Base-by-base conservation (phyloP, 2,113 vertebrate species). In the Ornithorhynchus anatinus region DNA sequence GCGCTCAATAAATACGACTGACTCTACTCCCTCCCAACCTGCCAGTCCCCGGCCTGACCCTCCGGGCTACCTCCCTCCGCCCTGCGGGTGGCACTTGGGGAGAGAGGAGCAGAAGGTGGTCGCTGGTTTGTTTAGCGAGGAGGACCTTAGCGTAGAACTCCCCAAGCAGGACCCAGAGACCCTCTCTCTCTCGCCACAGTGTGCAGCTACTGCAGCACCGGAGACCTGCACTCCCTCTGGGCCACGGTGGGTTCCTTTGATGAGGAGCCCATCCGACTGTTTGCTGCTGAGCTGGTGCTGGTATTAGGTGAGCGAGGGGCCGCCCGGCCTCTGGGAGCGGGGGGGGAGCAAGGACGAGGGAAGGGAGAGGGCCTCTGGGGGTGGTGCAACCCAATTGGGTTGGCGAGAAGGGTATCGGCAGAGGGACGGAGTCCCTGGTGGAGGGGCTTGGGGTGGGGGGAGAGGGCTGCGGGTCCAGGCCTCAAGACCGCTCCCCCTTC, bases 201-300 rank as follows among this genome's bases (percentile, higher is more conserved):
- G 96, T 97, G 95, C 69, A 95, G 95, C 65, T 98, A 98, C 91
- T 98, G 94, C 90, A 94, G 95, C 80, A 95, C 94, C 0, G 96
- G 96, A 48, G 96, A 98, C 82, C 92, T 99, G 48, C 92, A 96
- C 59, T 94, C 95, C 1, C 93, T 97, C 78, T 99, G 97, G 97
- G 90, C 92, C 3, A 75, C 95, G n/a, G 92, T 92, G 2, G 95
- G 95, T 29, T 77, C 88, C 57, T 92, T 98, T 43, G 75, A 89
- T 1, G 96, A 98, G 85, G 89, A 92, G 73, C 93, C 91, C 0
- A 78, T 96, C 29, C 94, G 93, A 60, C 92, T 98, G n/a, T 98
- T 98, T 31, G 97, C 95, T 1, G 95, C 96, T 0, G 97, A 99
- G 69, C 74, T 99, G 81, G 93, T 96, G 50, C 93, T 95, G 84